Evolutionary conservation across 2,113 vertebrate species (phyloP).

Genomic region (Calidris pygmaea): DNA sequence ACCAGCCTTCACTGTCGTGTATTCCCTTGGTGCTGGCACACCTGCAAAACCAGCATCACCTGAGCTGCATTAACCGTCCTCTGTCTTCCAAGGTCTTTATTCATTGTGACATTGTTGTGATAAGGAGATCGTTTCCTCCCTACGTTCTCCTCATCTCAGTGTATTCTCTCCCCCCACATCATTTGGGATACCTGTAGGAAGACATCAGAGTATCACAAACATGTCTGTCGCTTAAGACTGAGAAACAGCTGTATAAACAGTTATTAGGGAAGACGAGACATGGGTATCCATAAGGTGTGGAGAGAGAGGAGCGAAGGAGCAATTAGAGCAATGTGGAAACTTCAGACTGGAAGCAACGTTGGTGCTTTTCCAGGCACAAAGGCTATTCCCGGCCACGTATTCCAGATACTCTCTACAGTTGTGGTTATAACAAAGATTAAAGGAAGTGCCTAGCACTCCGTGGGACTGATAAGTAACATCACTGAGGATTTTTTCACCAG

Average conservation of each 20-base stretch:
- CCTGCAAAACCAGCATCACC: neutral
- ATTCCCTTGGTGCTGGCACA: neutral
- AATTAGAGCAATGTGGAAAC: neutral
- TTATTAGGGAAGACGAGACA: neutral
- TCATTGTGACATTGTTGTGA: neutral
- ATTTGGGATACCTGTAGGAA: neutral
- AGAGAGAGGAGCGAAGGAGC: neutral
- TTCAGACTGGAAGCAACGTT: neutral
- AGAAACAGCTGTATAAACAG: neutral
- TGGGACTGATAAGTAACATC: neutral
- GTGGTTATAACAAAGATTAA: neutral
- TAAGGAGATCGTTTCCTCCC: neutral
- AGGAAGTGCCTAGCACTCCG: neutral
- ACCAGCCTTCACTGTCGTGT: fast-evolving
- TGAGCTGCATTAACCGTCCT: fast-evolving
- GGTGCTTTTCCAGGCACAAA: neutral
- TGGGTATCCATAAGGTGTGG: fast-evolving
- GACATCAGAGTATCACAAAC: neutral
- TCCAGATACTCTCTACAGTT: neutral
- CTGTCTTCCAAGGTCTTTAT: neutral
- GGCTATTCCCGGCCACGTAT: fast-evolving
- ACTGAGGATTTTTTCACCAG: neutral
- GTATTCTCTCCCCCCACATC: neutral
- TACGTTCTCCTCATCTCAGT: neutral
- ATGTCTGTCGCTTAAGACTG: neutral